phyloP scores from a whole-genome alignment of 1,140 invertebrate genomes.

The Physella acuta region DNA sequence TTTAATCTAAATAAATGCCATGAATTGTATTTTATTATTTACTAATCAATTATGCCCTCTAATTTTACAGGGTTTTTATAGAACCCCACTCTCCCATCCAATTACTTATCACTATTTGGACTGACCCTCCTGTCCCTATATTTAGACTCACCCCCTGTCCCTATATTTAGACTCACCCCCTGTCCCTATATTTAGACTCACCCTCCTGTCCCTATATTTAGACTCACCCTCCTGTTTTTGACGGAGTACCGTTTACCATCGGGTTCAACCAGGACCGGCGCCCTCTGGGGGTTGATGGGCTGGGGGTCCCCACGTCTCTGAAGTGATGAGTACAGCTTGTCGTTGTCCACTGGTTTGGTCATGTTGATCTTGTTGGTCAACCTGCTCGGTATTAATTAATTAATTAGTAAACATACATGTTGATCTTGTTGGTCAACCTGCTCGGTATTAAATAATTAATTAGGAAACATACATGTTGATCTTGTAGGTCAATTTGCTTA shows the following conservation, averaged over 20 bases:
- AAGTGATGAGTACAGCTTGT: slow-evolving; percentile 23
- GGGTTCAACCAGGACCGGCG: slow-evolving; percentile 33
- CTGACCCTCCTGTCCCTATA: too few relatives aligned
- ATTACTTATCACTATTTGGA: too few relatives aligned
- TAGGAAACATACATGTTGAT: background rate
- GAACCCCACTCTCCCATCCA: too few relatives aligned
- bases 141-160: too few relatives aligned
- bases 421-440: background rate
- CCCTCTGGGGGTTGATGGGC: slow-evolving; percentile 28
- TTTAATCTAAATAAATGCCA: too few relatives aligned
- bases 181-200: too few relatives aligned
- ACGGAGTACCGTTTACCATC: slow-evolving; percentile 42
- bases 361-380: background rate
- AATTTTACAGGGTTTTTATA: too few relatives aligned
- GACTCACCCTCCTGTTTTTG: slow-evolving; percentile 7
- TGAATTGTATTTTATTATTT: too few relatives aligned
- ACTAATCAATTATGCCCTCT: too few relatives aligned
- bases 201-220: too few relatives aligned
- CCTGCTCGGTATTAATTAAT: slow-evolving; percentile 1
- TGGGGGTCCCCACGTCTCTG: slow-evolving; percentile 27
- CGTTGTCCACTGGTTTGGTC: background rate
- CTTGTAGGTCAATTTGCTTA: background rate
- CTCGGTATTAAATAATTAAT: background rate
- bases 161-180: too few relatives aligned
- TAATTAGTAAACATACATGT: background rate